Conservation (phyloP, 2,888 invertebrate genomes). For the Hirudinaria manillensis region DNA sequence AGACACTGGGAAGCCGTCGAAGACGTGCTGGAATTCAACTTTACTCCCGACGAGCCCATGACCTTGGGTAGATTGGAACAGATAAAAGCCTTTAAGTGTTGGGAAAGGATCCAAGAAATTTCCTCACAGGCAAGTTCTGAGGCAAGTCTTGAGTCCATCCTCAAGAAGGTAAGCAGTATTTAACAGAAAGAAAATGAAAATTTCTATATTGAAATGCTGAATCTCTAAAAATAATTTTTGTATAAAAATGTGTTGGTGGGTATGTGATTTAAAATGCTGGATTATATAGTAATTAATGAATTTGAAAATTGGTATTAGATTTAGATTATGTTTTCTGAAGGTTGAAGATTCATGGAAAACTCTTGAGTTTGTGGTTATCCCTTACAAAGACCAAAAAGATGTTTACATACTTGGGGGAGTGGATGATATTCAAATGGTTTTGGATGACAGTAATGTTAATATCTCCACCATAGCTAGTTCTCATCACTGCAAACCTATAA, state of each 20-base stretch:
- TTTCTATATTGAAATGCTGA: neutral
- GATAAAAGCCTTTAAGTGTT: conserved; percentile 68
- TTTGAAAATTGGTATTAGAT: too few relatives aligned
- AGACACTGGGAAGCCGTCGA: conserved; percentile 83
- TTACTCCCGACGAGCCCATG: conserved; percentile 68
- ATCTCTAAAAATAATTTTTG: neutral
- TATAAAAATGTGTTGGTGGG: too few relatives aligned
- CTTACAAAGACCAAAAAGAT: conserved; percentile 76
- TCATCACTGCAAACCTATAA: conserved; percentile 77
- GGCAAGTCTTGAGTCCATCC: conserved; percentile 70
- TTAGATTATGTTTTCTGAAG: conserved; percentile 50
- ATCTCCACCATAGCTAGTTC: conserved; percentile 81
- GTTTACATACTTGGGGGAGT: conserved; percentile 75
- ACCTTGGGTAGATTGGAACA: conserved; percentile 67
- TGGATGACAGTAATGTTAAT: conserved; percentile 81
- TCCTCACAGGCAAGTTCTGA: conserved; percentile 83
- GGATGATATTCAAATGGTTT: conserved; percentile 73
- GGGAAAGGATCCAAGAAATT: conserved; percentile 73
- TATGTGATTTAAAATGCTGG: too few relatives aligned
- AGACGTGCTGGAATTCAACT: conserved; percentile 62
- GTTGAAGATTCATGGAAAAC: conserved; percentile 78
- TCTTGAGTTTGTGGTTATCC: conserved; percentile 69
- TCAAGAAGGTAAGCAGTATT: conserved; percentile 64
- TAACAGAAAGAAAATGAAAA: neutral
- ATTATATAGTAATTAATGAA: too few relatives aligned